Evolutionary conservation across 2,797 vertebrate species (phyloP).

Genomic region (Bucorvus abyssinicus): DNA sequence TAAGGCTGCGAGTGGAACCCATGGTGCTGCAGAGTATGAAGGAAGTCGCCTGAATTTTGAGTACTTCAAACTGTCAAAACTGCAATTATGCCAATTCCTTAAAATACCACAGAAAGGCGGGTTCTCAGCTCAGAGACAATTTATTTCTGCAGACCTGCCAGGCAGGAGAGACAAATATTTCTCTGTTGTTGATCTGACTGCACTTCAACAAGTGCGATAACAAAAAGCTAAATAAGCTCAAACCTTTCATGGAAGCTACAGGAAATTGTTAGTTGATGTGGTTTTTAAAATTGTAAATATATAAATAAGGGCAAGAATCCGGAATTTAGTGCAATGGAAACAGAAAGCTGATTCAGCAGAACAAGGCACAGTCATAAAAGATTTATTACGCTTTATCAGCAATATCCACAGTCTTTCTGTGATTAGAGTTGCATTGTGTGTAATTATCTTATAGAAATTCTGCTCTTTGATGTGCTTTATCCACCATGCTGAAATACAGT

Average conservation of each 20-base stretch:
- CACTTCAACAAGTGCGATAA: background rate
- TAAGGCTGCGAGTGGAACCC: background rate
- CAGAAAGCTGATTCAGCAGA: slow-evolving; percentile 67
- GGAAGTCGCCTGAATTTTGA: background rate
- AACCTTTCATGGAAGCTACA: background rate
- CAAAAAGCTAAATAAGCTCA: background rate
- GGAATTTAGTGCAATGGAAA: background rate
- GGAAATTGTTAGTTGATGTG: background rate
- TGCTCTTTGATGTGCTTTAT: slow-evolving; percentile 72
- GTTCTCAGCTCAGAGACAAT: background rate
- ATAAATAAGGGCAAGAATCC: slow-evolving; percentile 24
- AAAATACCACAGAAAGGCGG: background rate
- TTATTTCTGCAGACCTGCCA: slow-evolving; percentile 5
- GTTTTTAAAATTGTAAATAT: background rate
- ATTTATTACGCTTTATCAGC: slow-evolving; percentile 73
- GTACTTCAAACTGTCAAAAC: background rate
- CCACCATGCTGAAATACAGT: slow-evolving; percentile 68
- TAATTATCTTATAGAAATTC: slow-evolving; percentile 74
- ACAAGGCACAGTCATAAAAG: slow-evolving; percentile 43
- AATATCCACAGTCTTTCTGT: slow-evolving; percentile 72
- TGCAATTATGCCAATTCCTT: slow-evolving; percentile 21
- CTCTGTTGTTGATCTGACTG: background rate
- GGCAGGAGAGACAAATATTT: background rate
- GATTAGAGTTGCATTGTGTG: slow-evolving; percentile 72
- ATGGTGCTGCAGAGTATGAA: rapidly evolving